Base-by-base conservation (phyloP, 2,888 invertebrate genomes). In the Drosophila diplacantha region DNA sequence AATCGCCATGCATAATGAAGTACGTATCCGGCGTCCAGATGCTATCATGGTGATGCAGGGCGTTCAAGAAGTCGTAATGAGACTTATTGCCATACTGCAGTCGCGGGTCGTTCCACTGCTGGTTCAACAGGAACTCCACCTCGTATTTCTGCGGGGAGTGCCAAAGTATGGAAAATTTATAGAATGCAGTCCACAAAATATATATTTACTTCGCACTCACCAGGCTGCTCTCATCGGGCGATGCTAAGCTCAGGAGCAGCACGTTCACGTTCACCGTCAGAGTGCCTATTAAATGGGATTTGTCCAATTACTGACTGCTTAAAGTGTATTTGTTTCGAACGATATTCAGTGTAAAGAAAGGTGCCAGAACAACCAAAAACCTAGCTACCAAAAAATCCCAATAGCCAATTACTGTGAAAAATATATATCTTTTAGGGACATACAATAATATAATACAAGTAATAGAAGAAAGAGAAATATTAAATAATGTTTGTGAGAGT, bases 1-100 rank as follows among this genome's bases (percentile, higher is more conserved):
- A 97, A 90, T 97, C 96, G 72, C 97, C 97, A 89, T 97, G 96
- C 94, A 96, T 96, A 88, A 96, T 96, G 90, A 97, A 97, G 89
- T 96, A 96, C 61, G 96, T 96, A 90, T 97, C 97, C 70, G 97
- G 96, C 84, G 96, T 91, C 96, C 96, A 96, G 87, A 96, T 94
- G 86, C 95, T 93, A 87, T 95, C 93, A 91, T 96, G 94, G 88
- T 97, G 96, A 89, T 96, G 96, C 85, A 97, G 94, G 74, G 96
- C 97, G 90, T 97, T 97, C 83, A 97, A 91, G 89, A 93, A 96
- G 85, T 94, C 94, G 91, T 94, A 95, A 85, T 93, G 92, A 79
- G 95, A 95, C 88, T 94, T 94, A 89, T 96, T 96, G 85, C 94
- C 94, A 90, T 96, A 96, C 79, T 93, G 92, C 81, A 97, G 90